A percentile compares a stretch with the other conserved stretches of the same genome.
phyloP scores from a whole-genome alignment of 2,113 vertebrate genomes.

The Callipepla californica region DNA sequence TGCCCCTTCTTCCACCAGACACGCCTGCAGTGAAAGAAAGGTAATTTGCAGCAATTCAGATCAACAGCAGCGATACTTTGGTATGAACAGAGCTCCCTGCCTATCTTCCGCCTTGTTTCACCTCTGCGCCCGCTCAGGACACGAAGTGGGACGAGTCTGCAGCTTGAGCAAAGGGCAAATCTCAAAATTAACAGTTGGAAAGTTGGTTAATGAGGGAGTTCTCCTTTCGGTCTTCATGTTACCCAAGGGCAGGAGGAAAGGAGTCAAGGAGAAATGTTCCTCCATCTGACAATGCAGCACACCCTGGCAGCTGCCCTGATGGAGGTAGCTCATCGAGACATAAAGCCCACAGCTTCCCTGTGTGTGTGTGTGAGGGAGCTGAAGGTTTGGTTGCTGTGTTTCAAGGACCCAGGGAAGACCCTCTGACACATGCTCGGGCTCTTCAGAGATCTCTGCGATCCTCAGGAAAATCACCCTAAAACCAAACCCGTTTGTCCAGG shows the following conservation, averaged over 20 bases:
- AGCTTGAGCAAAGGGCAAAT: neutral
- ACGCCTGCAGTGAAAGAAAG: constrained; percentile 30
- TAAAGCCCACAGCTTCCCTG: neutral
- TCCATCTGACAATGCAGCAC: neutral
- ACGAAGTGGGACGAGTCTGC: too few relatives aligned
- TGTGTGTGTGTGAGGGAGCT: neutral
- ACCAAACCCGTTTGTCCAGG: neutral
- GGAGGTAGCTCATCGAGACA: neutral
- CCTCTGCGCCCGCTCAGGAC: neutral
- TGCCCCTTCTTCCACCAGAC: neutral
- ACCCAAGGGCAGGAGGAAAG: neutral
- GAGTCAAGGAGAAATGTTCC: neutral
- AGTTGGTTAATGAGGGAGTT: neutral
- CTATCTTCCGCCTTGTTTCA: neutral
- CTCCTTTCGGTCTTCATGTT: neutral
- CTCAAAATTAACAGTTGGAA: neutral
- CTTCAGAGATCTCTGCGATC: neutral
- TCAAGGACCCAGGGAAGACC: neutral
- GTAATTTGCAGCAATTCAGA: constrained; percentile 3
- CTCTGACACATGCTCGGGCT: neutral
- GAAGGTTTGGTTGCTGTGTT: neutral
- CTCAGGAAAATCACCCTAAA: neutral
- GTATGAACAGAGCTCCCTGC: neutral
- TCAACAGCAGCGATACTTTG: neutral
- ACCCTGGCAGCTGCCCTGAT: neutral